Base-by-base conservation (phyloP, 2,797 vertebrate genomes). In the Aldrovandia affinis region DNA sequence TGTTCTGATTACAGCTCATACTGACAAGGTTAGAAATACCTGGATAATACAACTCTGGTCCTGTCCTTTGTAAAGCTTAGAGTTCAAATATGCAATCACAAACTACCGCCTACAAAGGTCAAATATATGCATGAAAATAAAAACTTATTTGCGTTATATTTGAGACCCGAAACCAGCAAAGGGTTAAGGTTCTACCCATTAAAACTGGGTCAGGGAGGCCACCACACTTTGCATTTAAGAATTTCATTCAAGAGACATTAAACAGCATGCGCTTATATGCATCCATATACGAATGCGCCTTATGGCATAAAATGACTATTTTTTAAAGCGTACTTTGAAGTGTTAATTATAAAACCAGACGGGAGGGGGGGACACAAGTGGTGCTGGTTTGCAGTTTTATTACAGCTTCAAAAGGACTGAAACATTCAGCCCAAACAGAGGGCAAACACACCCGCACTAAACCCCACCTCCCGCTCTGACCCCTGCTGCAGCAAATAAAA, bases 311-410 rank as follows among this genome's bases (percentile, higher is more conserved):
- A 77, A 77, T n/a, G 9, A 75, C 42, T 2, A 10, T n/a, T 18
- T 77, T 47, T 25, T 57, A 50, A 50, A 73, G 18, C 15, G 20
- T 42, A 44, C 47, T 39, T 83, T 78, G 70, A 78, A 78, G 75
- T 39, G n/a, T 20, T 52, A 82, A 82, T 73, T 82, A 55, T 22
- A 28, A 82, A 82, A 50, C 30, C 75, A 61, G 39, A 77, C 50
- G 12, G 73, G 30, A 75, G 47, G 6, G 47, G 47, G 47, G 47
- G 47, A 2, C 0, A 50, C 6, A 50, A 50, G 10, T 36, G 50
- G 15, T 54, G 44, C 50, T 20, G n/a, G 47, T 18, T 28, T 42
- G 20, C 30, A 22, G 7, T 61, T 61, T 59, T 61, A 81, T 81
- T 81, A 61, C 52, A 42, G 54, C 33, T 81, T 81, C 79, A 81